These are phyloP conservation scores for Spodoptera picta DNA, from an alignment of 2,888 invertebrate genomes.

Conservation along the genomic window DNA sequence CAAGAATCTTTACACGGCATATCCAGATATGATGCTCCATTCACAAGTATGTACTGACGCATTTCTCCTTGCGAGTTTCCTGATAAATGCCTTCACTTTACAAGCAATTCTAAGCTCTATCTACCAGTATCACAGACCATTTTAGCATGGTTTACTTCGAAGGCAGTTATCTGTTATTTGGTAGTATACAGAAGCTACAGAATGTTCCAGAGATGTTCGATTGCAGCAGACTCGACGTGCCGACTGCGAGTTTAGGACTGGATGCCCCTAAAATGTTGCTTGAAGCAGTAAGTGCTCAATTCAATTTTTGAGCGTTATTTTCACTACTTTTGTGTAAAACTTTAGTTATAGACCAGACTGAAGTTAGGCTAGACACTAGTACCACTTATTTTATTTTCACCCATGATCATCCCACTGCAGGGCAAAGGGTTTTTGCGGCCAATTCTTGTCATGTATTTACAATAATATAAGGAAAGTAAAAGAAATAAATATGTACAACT, in stretches of 20 bases:
- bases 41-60: slow-evolving; percentile 55
- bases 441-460: too few species aligned
- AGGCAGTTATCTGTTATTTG: slow-evolving; percentile 62
- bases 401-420: too few species aligned
- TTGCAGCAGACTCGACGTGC: slow-evolving; percentile 68
- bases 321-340: too few species aligned
- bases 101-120: slow-evolving; percentile 7
- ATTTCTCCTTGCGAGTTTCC: slow-evolving; percentile 56
- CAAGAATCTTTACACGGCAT: slow-evolving; percentile 52
- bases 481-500: too few species aligned
- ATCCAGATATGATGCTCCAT: slow-evolving; percentile 53
- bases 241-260: slow-evolving; percentile 58
- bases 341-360: too few species aligned
- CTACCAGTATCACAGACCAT: neutral
- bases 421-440: too few species aligned
- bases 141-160: slow-evolving; percentile 7
- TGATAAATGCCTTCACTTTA: slow-evolving; percentile 35
- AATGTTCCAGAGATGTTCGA: slow-evolving; percentile 73
- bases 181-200: slow-evolving; percentile 65
- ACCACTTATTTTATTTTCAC: too few species aligned
- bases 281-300: too few species aligned
- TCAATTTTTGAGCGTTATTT: too few species aligned
- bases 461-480: too few species aligned
- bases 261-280: slow-evolving; percentile 61
- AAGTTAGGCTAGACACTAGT: too few species aligned